These are phyloP conservation scores for Pristionchus japonicus DNA, from an alignment of 2,888 invertebrate genomes.

Conservation along the genomic window DNA sequence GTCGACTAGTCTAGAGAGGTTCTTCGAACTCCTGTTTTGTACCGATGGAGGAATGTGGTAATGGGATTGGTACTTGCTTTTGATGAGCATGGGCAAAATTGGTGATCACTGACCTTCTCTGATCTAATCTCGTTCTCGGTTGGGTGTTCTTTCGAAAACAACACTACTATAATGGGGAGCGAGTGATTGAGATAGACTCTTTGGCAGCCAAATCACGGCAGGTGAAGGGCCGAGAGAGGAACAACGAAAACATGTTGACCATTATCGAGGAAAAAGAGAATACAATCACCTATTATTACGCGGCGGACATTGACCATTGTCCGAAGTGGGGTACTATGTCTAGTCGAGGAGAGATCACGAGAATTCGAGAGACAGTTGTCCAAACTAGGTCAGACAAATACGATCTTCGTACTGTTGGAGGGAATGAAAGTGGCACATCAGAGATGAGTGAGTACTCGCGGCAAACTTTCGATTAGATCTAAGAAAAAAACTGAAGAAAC, in stretches of 20 bases:
- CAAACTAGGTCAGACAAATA: background rate
- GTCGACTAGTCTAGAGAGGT: background rate
- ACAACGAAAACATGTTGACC: slow-evolving; percentile 29
- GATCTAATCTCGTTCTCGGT: background rate
- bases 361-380: background rate
- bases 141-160: background rate
- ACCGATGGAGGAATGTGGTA: background rate
- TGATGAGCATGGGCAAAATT: background rate
- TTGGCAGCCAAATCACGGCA: background rate
- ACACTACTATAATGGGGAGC: background rate
- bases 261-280: background rate
- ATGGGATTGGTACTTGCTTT: background rate
- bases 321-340: background rate
- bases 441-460: no score
- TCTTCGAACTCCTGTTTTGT: no score
- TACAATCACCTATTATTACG: background rate
- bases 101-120: background rate
- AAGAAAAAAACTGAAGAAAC: no score
- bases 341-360: no score
- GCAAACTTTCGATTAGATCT: no score
- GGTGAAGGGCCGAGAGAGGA: background rate
- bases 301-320: background rate
- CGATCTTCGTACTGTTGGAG: background rate
- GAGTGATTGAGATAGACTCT: background rate
- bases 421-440: background rate